These are phyloP conservation scores for Nebria brevicollis DNA, from an alignment of 2,888 invertebrate genomes.

Conservation along the genomic window DNA sequence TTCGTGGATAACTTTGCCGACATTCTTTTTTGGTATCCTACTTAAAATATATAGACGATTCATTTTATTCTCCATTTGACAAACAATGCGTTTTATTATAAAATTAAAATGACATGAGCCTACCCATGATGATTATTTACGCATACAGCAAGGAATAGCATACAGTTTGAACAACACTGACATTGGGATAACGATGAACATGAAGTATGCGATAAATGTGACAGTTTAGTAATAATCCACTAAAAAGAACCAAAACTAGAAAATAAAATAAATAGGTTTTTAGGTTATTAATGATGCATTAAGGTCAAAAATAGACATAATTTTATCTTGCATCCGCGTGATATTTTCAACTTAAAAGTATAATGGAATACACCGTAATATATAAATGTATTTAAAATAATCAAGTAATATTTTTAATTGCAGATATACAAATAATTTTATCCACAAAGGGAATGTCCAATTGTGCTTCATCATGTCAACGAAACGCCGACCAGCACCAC, in stretches of 20 bases:
- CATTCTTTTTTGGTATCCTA: too few species aligned
- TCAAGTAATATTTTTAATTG: not conserved
- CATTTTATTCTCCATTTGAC: too few species aligned
- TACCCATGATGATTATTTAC: too few species aligned
- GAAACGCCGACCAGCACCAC: slow-evolving; percentile 61
- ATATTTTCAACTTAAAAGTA: slow-evolving; percentile 16
- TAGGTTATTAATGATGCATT: slow-evolving; percentile 40
- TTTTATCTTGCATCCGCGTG: not conserved
- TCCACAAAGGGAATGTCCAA: slow-evolving; percentile 30
- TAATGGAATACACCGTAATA: not conserved
- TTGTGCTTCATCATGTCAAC: slow-evolving; percentile 59
- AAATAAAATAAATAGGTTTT: slow-evolving; percentile 16
- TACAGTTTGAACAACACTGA: too few species aligned
- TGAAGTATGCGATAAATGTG: slow-evolving; percentile 5
- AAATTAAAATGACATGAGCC: too few species aligned
- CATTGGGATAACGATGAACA: not conserved
- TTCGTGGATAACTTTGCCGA: too few species aligned
- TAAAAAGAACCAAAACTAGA: not conserved
- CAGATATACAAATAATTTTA: slow-evolving; percentile 10
- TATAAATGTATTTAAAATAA: not conserved
- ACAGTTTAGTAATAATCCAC: not conserved
- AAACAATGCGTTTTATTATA: too few species aligned
- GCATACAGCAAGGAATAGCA: too few species aligned
- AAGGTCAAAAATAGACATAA: slow-evolving; percentile 38
- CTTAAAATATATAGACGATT: too few species aligned